These are phyloP conservation scores for Channallabes apus DNA, from an alignment of 2,797 vertebrate genomes.

Conservation along the genomic window DNA sequence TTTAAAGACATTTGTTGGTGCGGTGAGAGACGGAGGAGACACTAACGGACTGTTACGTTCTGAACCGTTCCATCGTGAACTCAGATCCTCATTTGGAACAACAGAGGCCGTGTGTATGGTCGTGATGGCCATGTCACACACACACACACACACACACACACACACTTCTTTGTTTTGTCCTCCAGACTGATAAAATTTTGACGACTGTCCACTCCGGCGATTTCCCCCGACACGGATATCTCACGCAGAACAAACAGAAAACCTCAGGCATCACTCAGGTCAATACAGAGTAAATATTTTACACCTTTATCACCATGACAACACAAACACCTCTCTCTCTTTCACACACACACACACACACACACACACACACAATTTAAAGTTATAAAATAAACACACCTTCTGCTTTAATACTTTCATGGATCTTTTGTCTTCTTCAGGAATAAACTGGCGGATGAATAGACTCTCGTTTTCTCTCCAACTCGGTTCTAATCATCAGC, in stretches of 20 bases:
- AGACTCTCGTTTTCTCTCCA: not conserved
- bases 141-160: slow-evolving; percentile 7
- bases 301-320: not conserved
- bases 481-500: not conserved
- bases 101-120: not conserved
- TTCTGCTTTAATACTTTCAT: not conserved
- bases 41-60: no score
- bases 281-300: slow-evolving; percentile 41
- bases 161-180: slow-evolving; percentile 26
- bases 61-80: not conserved
- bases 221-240: slow-evolving; percentile 22
- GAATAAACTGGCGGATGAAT: no score
- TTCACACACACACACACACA: not conserved
- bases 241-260: slow-evolving; percentile 36
- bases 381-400: not conserved
- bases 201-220: slow-evolving; percentile 29
- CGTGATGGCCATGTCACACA: not conserved
- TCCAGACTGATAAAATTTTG: slow-evolving; percentile 34
- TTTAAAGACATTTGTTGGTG: no score
- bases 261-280: slow-evolving; percentile 35
- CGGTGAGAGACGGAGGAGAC: not conserved
- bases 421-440: not conserved
- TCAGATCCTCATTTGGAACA: not conserved
- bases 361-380: no score
- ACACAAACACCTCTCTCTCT: not conserved